Base-by-base conservation (phyloP, 2,797 vertebrate genomes). In the Rhabdomys pumilio region DNA sequence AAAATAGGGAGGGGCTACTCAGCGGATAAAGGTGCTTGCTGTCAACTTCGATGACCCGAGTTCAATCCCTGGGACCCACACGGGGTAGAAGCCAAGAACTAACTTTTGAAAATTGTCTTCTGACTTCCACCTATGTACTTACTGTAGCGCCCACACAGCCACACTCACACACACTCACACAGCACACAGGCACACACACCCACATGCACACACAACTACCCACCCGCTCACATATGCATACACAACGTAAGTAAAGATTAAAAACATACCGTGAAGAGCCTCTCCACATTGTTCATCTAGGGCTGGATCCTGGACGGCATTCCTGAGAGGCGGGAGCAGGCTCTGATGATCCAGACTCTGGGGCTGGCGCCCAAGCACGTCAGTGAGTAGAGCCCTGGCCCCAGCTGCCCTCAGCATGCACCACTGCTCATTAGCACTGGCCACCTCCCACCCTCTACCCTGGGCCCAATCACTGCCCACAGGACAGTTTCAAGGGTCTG, bases 281-380 rank as follows among this genome's bases (percentile, higher is more conserved):
- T 83, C 96, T 95, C 72, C 41, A 19, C 82, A 76, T 14, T 67
- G 44, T 90, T 90, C 97, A 91, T 96, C 80, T 97, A 99, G 99
- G 99, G 99, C 83, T 99, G 99, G 99, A 97, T 99, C 93, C 97
- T 99, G 96, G 99, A 99, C 10, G 99, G 99, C 31, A 96, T 99
- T 82, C 99, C 99, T 29, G 98, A 98, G 96, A 99, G 98, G 9
- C 98, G 98, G 90, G 98, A 99, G 0, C 99, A 99, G 97, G 99
- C 98, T 2, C 97, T 99, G 95, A 95, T 96, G 96, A 98, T 99
- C n/a, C 99, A 99, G 91, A 98, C 98, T 86, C 97, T 94, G 12
- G 99, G 99, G 26, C 97, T 99, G 89, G 29, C 98, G 76, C 99
- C 99, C 6, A 98, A 99, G 79, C 99, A 99, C 2, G 99, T 99